Evolutionary conservation across 2,888 invertebrate genomes (phyloP).

Genomic region (Cerastoderma edule): DNA sequence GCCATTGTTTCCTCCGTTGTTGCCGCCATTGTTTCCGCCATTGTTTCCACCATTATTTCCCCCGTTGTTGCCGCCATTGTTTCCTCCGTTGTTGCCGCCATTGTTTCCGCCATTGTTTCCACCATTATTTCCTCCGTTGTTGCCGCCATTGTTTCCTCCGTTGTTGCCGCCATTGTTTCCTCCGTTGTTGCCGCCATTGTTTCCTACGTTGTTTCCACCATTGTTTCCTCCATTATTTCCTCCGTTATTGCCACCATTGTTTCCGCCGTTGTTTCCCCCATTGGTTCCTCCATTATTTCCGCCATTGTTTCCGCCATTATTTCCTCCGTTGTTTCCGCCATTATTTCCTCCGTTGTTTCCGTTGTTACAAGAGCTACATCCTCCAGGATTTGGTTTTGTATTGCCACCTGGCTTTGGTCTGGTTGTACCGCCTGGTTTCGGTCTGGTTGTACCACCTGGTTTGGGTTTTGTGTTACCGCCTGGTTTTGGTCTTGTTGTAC

Average conservation of each 20-base stretch:
- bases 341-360: not conserved
- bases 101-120: conserved; percentile 20
- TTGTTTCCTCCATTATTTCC: conserved; percentile 13
- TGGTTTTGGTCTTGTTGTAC: conserved; percentile 41
- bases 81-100: conserved; percentile 15
- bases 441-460: no score
- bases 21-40: conserved; percentile 7
- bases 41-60: conserved; percentile 12
- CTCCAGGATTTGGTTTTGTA: conserved; percentile 28
- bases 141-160: conserved; percentile 16
- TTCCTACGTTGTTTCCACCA: not conserved
- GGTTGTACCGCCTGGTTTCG: conserved; percentile 39
- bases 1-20: conserved; percentile 15
- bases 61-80: not conserved
- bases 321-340: not conserved
- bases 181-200: not conserved
- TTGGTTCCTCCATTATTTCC: conserved; percentile 15
- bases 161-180: conserved; percentile 8
- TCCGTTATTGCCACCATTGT: not conserved
- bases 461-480: conserved; percentile 29
- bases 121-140: conserved; percentile 4
- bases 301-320: not conserved
- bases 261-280: conserved; percentile 6
- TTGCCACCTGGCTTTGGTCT: conserved; percentile 38
- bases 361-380: not conserved